Evolutionary conservation across 2,113 vertebrate genomes (phyloP).

Genomic region (Phaethornis superciliosus): DNA sequence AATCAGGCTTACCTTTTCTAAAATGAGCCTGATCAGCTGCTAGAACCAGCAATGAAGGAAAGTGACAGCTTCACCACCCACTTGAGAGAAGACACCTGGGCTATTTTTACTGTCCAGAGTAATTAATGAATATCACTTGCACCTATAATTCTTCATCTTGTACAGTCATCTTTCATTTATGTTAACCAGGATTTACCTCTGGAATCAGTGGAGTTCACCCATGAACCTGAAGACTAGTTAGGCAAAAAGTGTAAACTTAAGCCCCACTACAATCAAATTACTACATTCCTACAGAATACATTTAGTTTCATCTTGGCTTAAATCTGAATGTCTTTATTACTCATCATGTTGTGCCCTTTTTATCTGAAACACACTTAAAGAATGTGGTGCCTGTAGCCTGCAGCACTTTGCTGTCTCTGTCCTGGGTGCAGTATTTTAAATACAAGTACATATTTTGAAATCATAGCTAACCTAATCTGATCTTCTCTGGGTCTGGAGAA

Average conservation of each 20-base stretch:
- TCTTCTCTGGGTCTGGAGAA: not conserved
- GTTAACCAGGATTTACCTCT: not conserved
- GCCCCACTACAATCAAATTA: not conserved
- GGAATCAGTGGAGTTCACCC: not conserved
- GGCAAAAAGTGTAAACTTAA: not conserved
- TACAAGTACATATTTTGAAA: not conserved
- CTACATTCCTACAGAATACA: not conserved
- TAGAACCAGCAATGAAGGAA: not conserved
- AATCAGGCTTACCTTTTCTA: not conserved
- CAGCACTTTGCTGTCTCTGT: not conserved
- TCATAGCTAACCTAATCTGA: not conserved
- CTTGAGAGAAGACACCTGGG: conserved; percentile 19
- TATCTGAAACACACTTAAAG: not conserved
- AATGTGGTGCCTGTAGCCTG: not conserved
- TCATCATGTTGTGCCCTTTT: not conserved
- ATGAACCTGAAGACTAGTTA: not conserved
- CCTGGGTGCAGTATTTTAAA: not conserved
- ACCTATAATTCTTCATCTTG: not conserved
- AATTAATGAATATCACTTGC: conserved; percentile 6
- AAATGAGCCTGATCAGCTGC: not conserved
- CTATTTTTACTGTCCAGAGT: not conserved
- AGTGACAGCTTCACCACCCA: not conserved
- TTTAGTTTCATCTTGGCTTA: not conserved
- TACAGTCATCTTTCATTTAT: not conserved
- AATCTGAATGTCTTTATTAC: not conserved